phyloP scores from a whole-genome alignment of 92 coral and sea anemone species.

The Desmophyllum pertusum region DNA sequence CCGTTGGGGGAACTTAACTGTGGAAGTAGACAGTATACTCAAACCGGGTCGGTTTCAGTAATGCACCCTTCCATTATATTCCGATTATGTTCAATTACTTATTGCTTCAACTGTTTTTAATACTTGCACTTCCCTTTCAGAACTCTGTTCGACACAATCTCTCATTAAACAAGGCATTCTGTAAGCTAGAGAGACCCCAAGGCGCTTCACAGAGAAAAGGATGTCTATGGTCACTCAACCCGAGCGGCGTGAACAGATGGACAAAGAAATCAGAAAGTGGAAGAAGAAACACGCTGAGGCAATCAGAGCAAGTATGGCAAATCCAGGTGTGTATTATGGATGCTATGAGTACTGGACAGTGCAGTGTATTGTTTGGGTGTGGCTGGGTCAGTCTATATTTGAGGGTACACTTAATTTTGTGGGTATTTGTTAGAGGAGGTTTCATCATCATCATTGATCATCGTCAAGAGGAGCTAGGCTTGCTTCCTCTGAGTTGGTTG shows the following conservation, averaged over 20 bases:
- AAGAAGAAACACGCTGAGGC: slow-evolving; percentile 98
- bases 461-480: no score
- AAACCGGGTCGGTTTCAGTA: background rate
- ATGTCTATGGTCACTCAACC: slow-evolving; percentile 97
- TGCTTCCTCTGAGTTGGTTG: background rate
- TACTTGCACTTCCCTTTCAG: slow-evolving; percentile 40
- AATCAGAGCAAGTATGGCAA: slow-evolving; percentile 98
- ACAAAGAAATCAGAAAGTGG: slow-evolving; percentile 97
- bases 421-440: background rate
- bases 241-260: slow-evolving; percentile 96
- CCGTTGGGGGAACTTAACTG: background rate
- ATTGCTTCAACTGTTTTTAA: background rate
- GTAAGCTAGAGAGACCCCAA: slow-evolving; percentile 97
- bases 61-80: background rate
- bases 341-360: background rate
- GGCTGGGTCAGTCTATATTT: no score
- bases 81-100: background rate
- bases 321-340: slow-evolving; percentile 76
- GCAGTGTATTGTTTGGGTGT: background rate
- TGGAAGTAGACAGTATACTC: background rate
- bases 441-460: background rate
- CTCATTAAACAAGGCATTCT: slow-evolving; percentile 97
- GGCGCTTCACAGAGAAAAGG: slow-evolving; percentile 99
- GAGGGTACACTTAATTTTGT: no score
- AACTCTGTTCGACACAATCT: slow-evolving; percentile 97